Conservation (phyloP, 2,797 vertebrate species). For the Propithecus perrieri region DNA sequence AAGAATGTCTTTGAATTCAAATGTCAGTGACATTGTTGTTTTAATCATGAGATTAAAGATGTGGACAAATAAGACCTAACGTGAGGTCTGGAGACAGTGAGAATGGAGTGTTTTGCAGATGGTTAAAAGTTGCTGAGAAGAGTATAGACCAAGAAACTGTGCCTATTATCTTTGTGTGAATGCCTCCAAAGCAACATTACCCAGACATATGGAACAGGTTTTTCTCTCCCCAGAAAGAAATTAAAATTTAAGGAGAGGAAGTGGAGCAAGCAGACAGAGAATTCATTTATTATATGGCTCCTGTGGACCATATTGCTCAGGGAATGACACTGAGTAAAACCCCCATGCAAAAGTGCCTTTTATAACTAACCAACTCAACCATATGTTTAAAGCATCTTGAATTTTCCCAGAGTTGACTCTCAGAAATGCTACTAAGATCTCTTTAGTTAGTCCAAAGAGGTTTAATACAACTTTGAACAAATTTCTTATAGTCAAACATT, state of each 20-base stretch:
- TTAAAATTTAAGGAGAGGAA: slow-evolving; percentile 39
- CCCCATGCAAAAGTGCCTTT: neutral
- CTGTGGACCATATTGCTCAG: slow-evolving; percentile 28
- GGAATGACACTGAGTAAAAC: neutral
- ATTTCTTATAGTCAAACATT: neutral
- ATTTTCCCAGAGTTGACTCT: neutral
- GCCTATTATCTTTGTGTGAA: slow-evolving; percentile 40
- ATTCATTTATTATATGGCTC: slow-evolving; percentile 52
- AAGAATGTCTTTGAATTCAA: slow-evolving; percentile 76
- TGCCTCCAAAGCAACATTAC: slow-evolving; percentile 30
- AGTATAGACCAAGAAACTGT: neutral
- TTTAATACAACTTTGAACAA: neutral
- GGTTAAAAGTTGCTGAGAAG: slow-evolving; percentile 38
- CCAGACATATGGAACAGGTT: slow-evolving; percentile 62
- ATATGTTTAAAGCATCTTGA: slow-evolving; percentile 23
- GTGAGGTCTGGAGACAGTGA: neutral
- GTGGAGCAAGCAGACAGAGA: slow-evolving; percentile 33
- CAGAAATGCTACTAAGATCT: slow-evolving; percentile 4
- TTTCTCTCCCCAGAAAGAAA: slow-evolving; percentile 57
- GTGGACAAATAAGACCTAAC: slow-evolving; percentile 60
- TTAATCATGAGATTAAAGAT: slow-evolving; percentile 75
- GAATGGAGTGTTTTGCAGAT: slow-evolving; percentile 62
- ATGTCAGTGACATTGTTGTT: slow-evolving; percentile 69
- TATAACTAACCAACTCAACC: neutral
- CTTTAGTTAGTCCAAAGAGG: neutral